Evolutionary conservation across 2,888 invertebrate genomes (phyloP).

Genomic region (Ectemnius lituratus): DNA sequence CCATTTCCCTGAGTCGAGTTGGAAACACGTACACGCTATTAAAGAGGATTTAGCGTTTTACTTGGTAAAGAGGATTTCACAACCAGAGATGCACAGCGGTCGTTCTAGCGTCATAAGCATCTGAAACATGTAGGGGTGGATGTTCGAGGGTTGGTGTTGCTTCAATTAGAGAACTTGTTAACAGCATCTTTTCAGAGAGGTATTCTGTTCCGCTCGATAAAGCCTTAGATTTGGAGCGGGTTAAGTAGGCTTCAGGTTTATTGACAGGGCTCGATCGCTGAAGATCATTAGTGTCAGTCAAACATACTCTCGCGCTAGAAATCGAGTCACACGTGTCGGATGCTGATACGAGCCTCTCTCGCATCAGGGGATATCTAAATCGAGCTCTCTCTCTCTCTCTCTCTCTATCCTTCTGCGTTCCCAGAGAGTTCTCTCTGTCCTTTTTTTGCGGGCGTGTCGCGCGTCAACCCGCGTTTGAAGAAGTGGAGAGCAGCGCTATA

Average conservation of each 20-base stretch:
- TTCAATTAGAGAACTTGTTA: slow-evolving; percentile 38
- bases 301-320: neutral
- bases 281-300: neutral
- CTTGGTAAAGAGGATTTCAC: slow-evolving; percentile 19
- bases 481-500: neutral
- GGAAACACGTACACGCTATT: neutral
- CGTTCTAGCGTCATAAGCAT: neutral
- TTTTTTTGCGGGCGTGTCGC: too few relatives aligned
- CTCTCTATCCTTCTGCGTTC: too few relatives aligned
- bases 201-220: neutral
- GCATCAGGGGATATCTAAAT: too few relatives aligned
- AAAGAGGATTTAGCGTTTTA: slow-evolving; percentile 36
- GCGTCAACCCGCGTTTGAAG: too few relatives aligned
- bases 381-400: too few relatives aligned
- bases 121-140: neutral
- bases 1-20: neutral
- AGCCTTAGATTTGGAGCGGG: neutral
- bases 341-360: too few relatives aligned
- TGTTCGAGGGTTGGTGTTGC: slow-evolving; percentile 42
- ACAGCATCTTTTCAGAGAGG: too few relatives aligned
- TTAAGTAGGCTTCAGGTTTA: slow-evolving; percentile 16
- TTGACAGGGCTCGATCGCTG: neutral
- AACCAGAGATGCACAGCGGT: neutral
- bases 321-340: neutral
- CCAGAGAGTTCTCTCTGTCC: too few relatives aligned